These are phyloP conservation scores for Oryzias curvinotus DNA, from an alignment of 2,113 vertebrate species.

Conservation along the genomic window DNA sequence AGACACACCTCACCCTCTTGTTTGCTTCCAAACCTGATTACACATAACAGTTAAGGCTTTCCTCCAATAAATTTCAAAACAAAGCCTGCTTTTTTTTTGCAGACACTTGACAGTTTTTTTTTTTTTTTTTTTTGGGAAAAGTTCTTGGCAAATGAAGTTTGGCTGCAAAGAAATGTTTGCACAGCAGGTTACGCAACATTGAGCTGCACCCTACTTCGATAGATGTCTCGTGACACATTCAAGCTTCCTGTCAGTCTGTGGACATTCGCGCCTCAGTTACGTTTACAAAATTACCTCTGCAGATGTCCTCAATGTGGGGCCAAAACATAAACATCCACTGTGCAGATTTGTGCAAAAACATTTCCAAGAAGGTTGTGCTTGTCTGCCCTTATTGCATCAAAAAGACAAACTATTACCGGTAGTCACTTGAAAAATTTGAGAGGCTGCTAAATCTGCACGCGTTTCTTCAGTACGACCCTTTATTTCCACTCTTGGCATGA, in stretches of 20 bases:
- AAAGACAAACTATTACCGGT: not conserved
- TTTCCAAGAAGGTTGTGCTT: constrained; percentile 27
- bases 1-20: constrained; percentile 15
- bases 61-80: constrained; percentile 34
- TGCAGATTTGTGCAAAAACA: constrained; percentile 7
- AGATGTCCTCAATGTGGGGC: constrained; percentile 3
- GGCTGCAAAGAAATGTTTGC: constrained; percentile 26
- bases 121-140: constrained; percentile 31
- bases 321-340: not conserved
- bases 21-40: constrained; percentile 4
- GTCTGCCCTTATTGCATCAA: constrained; percentile 21
- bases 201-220: constrained; percentile 34
- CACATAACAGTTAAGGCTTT: constrained; percentile 10
- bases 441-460: not conserved
- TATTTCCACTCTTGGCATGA: too few relatives aligned
- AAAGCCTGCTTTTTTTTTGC: constrained; percentile 40
- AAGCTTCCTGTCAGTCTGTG: constrained; percentile 18
- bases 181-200: constrained; percentile 50
- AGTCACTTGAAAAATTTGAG: constrained; percentile 3
- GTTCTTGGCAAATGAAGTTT: constrained; percentile 36
- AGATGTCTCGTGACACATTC: constrained; percentile 41
- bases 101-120: constrained; percentile 32
- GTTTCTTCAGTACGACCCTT: not conserved
- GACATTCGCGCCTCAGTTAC: constrained; percentile 3
- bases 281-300: constrained; percentile 2